These are phyloP conservation scores for Pammene fasciana DNA, from an alignment of 2,888 invertebrate genomes.

Conservation along the genomic window DNA sequence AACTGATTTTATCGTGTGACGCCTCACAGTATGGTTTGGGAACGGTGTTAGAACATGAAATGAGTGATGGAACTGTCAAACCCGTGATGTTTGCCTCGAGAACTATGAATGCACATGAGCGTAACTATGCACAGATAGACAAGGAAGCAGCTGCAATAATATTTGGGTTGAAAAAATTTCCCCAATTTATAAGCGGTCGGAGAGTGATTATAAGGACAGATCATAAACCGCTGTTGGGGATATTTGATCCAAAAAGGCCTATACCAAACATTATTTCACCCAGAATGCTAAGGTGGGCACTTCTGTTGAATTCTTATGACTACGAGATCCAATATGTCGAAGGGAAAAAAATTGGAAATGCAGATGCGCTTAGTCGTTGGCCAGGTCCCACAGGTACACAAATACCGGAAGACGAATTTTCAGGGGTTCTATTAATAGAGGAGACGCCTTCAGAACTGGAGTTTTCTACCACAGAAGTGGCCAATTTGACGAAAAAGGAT, in stretches of 20 bases:
- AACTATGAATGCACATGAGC: slow-evolving; percentile 50
- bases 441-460: too few species aligned
- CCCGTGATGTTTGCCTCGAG: slow-evolving; percentile 54
- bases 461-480: too few species aligned
- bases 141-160: slow-evolving; percentile 52
- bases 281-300: slow-evolving; percentile 15
- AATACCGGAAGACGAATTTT: too few species aligned
- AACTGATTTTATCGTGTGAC: slow-evolving; percentile 35
- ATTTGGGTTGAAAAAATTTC: slow-evolving; percentile 52
- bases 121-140: slow-evolving; percentile 49
- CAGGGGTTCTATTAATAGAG: too few species aligned
- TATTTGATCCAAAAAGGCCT: too few species aligned
- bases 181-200: not conserved
- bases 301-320: slow-evolving; percentile 18
- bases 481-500: too few species aligned
- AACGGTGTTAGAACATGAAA: slow-evolving; percentile 46
- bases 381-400: too few species aligned
- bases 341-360: slow-evolving; percentile 17
- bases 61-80: slow-evolving; percentile 38
- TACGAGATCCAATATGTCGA: slow-evolving; percentile 12
- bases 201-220: slow-evolving; percentile 12
- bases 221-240: too few species aligned
- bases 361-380: too few species aligned
- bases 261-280: slow-evolving; percentile 10
- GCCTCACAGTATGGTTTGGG: too few species aligned